A percentile compares a stretch with the other conserved stretches of the same genome.
phyloP scores from a whole-genome alignment of 2,113 vertebrate genomes.

The Menura novaehollandiae region DNA sequence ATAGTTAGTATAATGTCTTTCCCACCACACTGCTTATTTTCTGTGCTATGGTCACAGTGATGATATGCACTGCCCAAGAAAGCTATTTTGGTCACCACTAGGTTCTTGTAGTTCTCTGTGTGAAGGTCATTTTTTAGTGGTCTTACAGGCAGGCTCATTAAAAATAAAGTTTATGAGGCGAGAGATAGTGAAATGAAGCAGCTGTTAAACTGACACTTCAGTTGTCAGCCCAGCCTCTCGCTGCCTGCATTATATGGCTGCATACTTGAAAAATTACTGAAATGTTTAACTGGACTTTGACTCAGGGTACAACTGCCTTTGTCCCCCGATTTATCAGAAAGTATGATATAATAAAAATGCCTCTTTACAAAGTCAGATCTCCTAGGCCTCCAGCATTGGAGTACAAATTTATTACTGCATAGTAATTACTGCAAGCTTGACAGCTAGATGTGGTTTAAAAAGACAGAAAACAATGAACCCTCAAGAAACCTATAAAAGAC shows the following conservation, averaged over 20 bases:
- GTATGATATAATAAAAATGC: not conserved
- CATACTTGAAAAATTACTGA: constrained; percentile 39
- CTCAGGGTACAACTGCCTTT: not conserved
- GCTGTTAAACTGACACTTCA: constrained; percentile 49
- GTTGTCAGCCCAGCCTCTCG: not conserved
- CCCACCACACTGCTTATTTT: not conserved
- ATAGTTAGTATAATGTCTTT: not conserved
- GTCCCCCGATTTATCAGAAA: not conserved
- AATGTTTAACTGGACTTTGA: constrained; percentile 56
- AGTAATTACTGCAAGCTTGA: not conserved
- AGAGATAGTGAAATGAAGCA: constrained; percentile 50
- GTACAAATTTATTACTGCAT: not conserved
- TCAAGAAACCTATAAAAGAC: not conserved
- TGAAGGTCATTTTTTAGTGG: constrained; percentile 59
- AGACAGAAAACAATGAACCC: not conserved
- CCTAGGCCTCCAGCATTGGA: fast-evolving
- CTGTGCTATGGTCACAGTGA: not conserved
- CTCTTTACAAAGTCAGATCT: not conserved
- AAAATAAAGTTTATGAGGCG: constrained; percentile 55
- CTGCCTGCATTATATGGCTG: not conserved
- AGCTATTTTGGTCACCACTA: constrained; percentile 11
- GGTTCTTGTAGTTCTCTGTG: constrained; percentile 2
- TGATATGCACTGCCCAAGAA: not conserved
- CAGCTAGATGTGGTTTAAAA: not conserved
- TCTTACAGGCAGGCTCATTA: constrained; percentile 33